These are phyloP conservation scores for Halichondria panicea DNA, from an alignment of 37 sponge, comb jelly and placozoan species.

Conservation along the genomic window DNA sequence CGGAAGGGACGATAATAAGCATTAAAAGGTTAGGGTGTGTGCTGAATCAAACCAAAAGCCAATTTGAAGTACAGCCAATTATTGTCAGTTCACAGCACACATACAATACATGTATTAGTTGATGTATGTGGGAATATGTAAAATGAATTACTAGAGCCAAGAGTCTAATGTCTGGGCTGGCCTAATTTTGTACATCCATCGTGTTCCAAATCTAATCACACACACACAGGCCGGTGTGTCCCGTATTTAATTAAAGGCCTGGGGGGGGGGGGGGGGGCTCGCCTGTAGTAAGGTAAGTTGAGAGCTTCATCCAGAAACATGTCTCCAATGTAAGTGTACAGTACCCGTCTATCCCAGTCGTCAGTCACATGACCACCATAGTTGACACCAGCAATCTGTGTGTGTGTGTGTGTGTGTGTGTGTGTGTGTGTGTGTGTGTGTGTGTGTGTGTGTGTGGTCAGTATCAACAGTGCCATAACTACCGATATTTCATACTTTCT, in stretches of 20 bases:
- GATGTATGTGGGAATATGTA: too few relatives aligned
- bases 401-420: conserved; percentile 3
- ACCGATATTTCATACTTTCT: too few relatives aligned
- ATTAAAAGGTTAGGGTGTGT: not conserved
- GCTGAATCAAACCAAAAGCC: not conserved
- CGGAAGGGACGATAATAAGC: not conserved
- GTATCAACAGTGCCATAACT: too few relatives aligned
- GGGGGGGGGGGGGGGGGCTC: too few relatives aligned
- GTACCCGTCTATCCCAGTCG: conserved; percentile 94
- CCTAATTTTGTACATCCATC: too few relatives aligned
- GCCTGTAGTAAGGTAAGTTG: conserved; percentile 86
- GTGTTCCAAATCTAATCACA: too few relatives aligned
- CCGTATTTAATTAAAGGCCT: too few relatives aligned
- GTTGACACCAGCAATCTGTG: conserved; percentile 95
- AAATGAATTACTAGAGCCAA: too few relatives aligned
- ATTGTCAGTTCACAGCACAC: not conserved
- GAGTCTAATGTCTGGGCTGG: too few relatives aligned
- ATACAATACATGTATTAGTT: not conserved
- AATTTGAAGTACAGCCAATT: not conserved
- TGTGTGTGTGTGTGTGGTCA: not conserved
- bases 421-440: not conserved
- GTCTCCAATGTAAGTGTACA: conserved; percentile 97
- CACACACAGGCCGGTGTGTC: too few relatives aligned
- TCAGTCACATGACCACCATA: conserved; percentile 99
- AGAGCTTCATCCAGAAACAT: conserved; percentile 86